Base-by-base conservation (phyloP, 2,797 vertebrate species). In the Clarias laeviceps region DNA sequence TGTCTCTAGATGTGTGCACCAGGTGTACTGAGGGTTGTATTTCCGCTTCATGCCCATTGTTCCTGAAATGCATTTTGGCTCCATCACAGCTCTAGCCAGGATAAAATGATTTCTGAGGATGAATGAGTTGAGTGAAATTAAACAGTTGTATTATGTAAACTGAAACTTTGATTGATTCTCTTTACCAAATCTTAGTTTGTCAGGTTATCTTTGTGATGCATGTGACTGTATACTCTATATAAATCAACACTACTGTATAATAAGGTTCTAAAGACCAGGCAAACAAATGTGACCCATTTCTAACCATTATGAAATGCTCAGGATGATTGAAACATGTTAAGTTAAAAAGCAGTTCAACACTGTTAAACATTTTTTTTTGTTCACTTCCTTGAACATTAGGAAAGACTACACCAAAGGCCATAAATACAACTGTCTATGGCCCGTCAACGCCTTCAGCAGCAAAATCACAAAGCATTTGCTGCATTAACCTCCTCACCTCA, bases 401-500 rank as follows among this genome's bases (percentile, higher is more conserved):
- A 86, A 66, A 85, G 79, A 65, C 73, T 82, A 82, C 86, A 84
- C 66, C 77, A 86, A 73, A 78, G 84, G 77, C 83, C 83, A 76
- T 78, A 80, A 78, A 87, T 82, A 54, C 76, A 77, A 85, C 78
- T 84, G 80, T 84, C 80, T 72, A 59, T 56, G 59, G 80, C 59
- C 37, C 83, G 78, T 72, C 17, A 84, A 73, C 85, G 82, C 77
- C 66, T 83, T 87, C 87, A 85, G 64, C 81, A 50, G 80, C 61
- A 56, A 82, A 88, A 84, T 70, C 83, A 86, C 80, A 83, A 85
- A 87, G 87, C 87, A 82, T 89, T 90, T 66, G 68, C 81, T 69
- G 83, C 84, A 88, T 88, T 89, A 90, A 90, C 86, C 85, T 89
- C 73, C 80, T 87, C 87, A 90, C 88, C 88, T 88, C 74, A 27